phyloP scores from a whole-genome alignment of 2,113 vertebrate genomes.

The Alligator mississippiensis region DNA sequence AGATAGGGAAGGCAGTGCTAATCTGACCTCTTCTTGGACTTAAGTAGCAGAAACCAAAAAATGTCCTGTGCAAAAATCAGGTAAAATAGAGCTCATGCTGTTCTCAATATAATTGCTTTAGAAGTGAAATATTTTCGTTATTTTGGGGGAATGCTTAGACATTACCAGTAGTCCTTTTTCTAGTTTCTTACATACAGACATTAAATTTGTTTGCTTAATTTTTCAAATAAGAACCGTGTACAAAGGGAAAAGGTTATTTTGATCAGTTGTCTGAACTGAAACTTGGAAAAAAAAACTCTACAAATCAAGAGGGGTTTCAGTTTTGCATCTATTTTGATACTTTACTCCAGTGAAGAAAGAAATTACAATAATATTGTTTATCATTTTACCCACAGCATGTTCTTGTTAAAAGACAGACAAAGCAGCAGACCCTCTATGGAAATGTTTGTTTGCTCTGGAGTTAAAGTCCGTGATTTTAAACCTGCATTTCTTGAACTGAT shows the following conservation, averaged over 20 bases:
- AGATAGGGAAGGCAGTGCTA: no score
- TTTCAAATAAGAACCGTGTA: background rate
- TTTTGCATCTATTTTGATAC: background rate
- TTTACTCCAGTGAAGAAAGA: background rate
- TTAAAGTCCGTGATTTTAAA: background rate
- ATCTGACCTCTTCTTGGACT: background rate
- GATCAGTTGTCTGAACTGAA: slow-evolving; percentile 22
- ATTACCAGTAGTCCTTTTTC: background rate
- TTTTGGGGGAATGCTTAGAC: background rate
- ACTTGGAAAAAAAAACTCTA: background rate
- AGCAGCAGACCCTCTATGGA: background rate
- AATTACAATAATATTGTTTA: background rate
- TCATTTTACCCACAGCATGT: background rate
- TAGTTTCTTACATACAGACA: background rate
- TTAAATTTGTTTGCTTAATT: background rate
- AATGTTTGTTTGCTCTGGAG: background rate
- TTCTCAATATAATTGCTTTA: background rate
- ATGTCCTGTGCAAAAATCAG: background rate
- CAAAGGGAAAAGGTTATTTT: background rate
- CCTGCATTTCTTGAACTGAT: background rate
- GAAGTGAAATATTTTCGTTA: background rate
- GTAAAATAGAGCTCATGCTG: background rate
- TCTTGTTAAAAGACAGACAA: background rate
- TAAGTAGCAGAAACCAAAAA: background rate
- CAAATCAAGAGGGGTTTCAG: background rate